Percentiles rank a stretch among this genome's conserved stretches.
These are phyloP conservation scores for Stegostoma tigrinum DNA, from an alignment of 2,113 vertebrate species.

Conservation along the genomic window DNA sequence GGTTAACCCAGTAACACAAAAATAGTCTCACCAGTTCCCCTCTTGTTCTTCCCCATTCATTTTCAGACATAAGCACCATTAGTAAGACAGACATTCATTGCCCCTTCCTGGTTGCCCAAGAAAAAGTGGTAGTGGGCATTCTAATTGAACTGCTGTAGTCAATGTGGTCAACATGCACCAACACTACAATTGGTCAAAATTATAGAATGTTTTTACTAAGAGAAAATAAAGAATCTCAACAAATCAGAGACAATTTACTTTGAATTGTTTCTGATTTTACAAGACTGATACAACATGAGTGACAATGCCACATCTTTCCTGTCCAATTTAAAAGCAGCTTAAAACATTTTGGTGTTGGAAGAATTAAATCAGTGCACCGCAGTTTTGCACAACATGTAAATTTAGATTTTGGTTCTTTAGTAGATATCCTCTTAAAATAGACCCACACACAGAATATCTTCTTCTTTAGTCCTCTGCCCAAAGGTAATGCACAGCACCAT, in stretches of 20 bases:
- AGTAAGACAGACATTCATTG: background rate
- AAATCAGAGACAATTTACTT: background rate
- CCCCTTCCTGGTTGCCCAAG: background rate
- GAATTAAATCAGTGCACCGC: background rate
- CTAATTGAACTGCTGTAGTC: background rate
- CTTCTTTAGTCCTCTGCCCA: no score
- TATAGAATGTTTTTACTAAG: background rate
- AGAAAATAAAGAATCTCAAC: background rate
- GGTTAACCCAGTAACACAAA: background rate
- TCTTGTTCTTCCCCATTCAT: background rate
- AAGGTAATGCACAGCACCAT: no score
- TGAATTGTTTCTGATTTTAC: background rate
- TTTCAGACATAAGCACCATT: background rate
- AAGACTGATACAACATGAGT: background rate
- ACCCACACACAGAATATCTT: no score
- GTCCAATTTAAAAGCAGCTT: background rate
- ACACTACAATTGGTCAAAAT: background rate
- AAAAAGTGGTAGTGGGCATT: background rate
- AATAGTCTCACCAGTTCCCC: background rate
- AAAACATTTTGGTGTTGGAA: background rate
- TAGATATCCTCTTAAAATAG: background rate
- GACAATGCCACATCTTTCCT: background rate
- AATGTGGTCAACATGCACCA: background rate
- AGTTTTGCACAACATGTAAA: background rate
- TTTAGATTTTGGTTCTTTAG: background rate